Base-by-base conservation (phyloP, 2,888 invertebrate species). In the Anarsia innoxiella region DNA sequence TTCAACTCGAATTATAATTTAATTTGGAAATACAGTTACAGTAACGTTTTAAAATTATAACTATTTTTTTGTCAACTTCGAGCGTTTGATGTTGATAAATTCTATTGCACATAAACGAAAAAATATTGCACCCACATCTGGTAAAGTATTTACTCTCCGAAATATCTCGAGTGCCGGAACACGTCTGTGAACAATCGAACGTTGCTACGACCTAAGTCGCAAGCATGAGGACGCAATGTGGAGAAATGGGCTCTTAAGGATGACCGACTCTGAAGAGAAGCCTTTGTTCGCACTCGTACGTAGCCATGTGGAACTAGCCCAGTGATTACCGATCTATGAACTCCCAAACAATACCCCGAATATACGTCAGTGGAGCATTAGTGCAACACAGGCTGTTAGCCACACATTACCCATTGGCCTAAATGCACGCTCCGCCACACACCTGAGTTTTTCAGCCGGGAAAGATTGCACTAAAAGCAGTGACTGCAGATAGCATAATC, bases 401-500 rank as follows among this genome's bases (percentile, higher is more conserved):
- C 35, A 26, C 23, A 23, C 30, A 29, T 38, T 36, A 42, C 41
- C 39, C 55, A 61, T 60, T 66, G 60, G 54, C 58, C 54, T 44
- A 49, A 63, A 58, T 56, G 46, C 46, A 59, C 56, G 56, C 56
- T 53, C 55, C 43, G 40, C 44, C 43, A 34, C 3, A 46, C 46
- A 51, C 56, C 54, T 46, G 52, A 56, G 53, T 58, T 63, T 58
- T 56, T 50, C 51, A 54, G 51, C 43, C 59, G 53, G 51, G 51
- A 58, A 62, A 53, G 44, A 46, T 42, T 53, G 46, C 46, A 51
- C 45, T 44, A 40, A 46, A 42, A 50, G 38, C 45, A 36, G 40
- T 46, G 42, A 51, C 50, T 58, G 53, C 54, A 63, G 60, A 59
- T 63, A 65, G 59, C 55, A 60, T 64, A 63, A 68, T 66, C 64